Conservation (phyloP, 2,113 vertebrate species). For the Hippopotamus amphibius region DNA sequence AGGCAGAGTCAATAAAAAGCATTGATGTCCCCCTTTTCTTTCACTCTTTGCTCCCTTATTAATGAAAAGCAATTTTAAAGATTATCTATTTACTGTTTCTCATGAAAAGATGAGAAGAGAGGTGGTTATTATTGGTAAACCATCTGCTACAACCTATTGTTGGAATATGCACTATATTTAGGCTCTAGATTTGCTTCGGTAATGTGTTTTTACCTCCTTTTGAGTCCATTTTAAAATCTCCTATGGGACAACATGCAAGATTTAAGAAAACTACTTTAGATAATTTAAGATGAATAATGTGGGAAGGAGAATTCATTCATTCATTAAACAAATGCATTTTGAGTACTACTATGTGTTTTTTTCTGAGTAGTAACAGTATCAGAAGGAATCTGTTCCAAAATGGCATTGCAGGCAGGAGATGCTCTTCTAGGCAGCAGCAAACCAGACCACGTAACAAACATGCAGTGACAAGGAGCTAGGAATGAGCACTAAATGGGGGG, state of each 20-base stretch:
- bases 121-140: conserved; percentile 59
- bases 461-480: background rate
- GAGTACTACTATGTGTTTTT: background rate
- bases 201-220: conserved; percentile 45
- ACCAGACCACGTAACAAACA: background rate
- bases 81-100: conserved; percentile 27
- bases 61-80: conserved; percentile 38
- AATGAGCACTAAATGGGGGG: background rate
- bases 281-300: conserved; percentile 3
- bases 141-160: conserved; percentile 61
- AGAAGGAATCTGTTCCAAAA: background rate
- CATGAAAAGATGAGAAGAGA: conserved; percentile 51
- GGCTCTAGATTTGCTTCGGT: conserved; percentile 42
- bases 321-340: background rate
- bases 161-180: conserved; percentile 57
- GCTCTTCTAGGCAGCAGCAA: background rate
- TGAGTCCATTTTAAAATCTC: conserved; percentile 21
- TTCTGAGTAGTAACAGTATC: background rate
- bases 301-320: conserved; percentile 43
- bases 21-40: background rate
- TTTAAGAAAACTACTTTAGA: background rate
- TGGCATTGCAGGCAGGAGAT: background rate
- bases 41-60: conserved; percentile 2
- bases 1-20: background rate
- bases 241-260: background rate